Base-by-base conservation (phyloP, 1,140 invertebrate genomes). In the Bacillus rossius region DNA sequence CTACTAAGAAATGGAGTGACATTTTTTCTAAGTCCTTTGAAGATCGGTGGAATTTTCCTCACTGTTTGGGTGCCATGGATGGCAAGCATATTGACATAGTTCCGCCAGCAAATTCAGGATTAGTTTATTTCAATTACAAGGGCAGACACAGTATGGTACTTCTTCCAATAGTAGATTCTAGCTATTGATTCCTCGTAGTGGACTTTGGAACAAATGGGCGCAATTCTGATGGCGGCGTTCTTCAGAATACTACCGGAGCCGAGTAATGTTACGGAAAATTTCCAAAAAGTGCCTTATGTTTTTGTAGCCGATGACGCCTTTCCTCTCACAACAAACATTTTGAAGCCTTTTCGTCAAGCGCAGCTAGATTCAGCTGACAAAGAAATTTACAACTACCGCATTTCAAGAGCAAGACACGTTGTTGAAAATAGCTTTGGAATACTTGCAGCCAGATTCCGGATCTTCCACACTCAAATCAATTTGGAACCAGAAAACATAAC, bases 371-470 rank as follows among this genome's bases (percentile, higher is more conserved):
- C 41, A 14, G 25, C 16, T 14, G 55, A 60, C 22, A 61, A 67
- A 57, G 42, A 62, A 61, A 66, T 77, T 16, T 79, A 73, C 61
- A 79, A 80, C 62, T 81, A 79, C 60, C 48, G 71, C 20, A 47
- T 73, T 20, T 67, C 62, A 20, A 63, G 71, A 41, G 71, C 69
- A 19, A 62, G 73, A 52, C 61, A 72, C 41, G 69, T 74, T 50
- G 67, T 78, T 4, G 64, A 67, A 62, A 77, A 76, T 67, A 67
- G 67, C 2, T 79, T 78, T 67, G 75, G 73, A 1, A 76, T 79
- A 37, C 51, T 77, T 40, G 65, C 66, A n/a, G 29, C 64, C 13
- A 55, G 61, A 49, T 64, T 64, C 42, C 40, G 60, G 17, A 50
- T 64, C 23, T 41, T 62, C 1, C 41, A 59, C 10, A 61, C 55